Conservation (phyloP, 1,140 invertebrate species). For the Mylabris phalerata region DNA sequence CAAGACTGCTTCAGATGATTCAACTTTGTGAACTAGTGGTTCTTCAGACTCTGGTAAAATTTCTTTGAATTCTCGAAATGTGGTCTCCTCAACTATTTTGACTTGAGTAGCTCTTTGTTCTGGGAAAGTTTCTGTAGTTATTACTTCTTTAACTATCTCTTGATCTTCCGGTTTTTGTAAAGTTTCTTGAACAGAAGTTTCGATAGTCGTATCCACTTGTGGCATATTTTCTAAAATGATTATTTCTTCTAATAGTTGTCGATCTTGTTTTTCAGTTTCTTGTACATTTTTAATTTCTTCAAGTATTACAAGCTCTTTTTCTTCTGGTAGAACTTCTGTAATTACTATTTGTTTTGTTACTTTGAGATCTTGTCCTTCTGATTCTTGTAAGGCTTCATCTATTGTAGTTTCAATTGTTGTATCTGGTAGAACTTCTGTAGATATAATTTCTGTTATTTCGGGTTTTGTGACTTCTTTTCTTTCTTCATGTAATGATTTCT, state of each 20-base stretch:
- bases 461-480: background rate
- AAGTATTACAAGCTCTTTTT: background rate
- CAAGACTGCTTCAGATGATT: conserved; percentile 1
- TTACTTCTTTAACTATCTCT: background rate
- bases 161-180: background rate
- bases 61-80: too few species aligned
- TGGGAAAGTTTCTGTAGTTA: background rate
- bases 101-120: conserved; percentile 2
- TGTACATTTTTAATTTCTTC: too few species aligned
- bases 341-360: background rate
- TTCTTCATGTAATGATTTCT: background rate
- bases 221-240: background rate
- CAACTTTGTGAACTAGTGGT: background rate
- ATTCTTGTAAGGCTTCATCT: background rate
- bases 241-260: too few species aligned
- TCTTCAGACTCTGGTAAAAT: too few species aligned
- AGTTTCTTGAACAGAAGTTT: background rate
- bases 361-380: conserved; percentile 1
- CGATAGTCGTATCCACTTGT: background rate
- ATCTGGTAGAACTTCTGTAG: conserved; percentile 1
- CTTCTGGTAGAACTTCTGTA: conserved; percentile 1
- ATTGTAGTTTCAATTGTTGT: background rate
- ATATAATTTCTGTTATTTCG: background rate
- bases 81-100: too few species aligned
- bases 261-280: too few species aligned